These are phyloP conservation scores for Psittacula cyanocephala DNA, from an alignment of 2,113 vertebrate species.

Conservation along the genomic window DNA sequence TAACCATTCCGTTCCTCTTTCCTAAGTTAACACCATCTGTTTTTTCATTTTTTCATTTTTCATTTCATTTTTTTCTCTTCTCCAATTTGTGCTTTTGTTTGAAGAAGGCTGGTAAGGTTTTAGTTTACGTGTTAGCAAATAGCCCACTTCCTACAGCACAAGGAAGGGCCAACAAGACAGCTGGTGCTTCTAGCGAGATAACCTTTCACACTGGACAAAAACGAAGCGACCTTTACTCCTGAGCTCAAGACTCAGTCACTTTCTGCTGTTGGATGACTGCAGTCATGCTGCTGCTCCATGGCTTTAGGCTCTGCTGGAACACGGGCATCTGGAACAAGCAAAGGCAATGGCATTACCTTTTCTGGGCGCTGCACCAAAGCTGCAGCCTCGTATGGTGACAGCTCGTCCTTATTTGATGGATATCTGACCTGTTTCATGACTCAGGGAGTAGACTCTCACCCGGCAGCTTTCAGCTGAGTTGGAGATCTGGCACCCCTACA, in stretches of 20 bases:
- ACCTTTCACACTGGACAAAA: not conserved
- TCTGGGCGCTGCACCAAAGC: not conserved
- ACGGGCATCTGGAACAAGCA: not conserved
- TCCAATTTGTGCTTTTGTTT: not conserved
- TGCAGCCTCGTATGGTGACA: not conserved
- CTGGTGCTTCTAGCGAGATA: not conserved
- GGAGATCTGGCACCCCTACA: not conserved
- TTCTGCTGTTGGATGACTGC: not conserved
- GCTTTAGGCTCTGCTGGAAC: not conserved
- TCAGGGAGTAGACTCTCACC: not conserved
- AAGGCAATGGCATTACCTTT: not conserved
- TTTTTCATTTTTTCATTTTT: too few species aligned
- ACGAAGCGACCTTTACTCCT: not conserved
- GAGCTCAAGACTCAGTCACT: not conserved
- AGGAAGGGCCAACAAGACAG: not conserved
- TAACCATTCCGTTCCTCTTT: not conserved
- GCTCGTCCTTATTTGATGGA: not conserved
- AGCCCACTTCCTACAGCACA: not conserved
- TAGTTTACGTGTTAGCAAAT: not conserved
- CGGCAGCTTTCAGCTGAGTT: not conserved
- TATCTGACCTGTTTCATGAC: not conserved
- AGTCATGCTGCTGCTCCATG: not conserved
- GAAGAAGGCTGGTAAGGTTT: not conserved
- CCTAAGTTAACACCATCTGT: not conserved
- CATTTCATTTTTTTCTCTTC: not conserved